Percentiles rank a stretch among this genome's conserved stretches.
Evolutionary conservation across 2,888 invertebrate genomes (phyloP).

Genomic region (Callyntrura sp.): DNA sequence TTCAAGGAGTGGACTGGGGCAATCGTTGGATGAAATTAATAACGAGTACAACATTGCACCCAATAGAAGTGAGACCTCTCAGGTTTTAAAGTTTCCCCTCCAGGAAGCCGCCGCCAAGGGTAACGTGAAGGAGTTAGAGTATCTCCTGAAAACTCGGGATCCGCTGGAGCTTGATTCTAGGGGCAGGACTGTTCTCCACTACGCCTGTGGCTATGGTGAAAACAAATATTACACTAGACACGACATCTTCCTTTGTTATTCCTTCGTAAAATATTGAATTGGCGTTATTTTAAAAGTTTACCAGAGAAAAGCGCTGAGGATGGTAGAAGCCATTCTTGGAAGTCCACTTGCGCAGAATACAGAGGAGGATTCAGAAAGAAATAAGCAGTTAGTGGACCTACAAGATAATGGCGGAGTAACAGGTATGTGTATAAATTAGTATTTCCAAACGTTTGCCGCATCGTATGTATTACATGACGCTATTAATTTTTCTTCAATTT

Average conservation of each 20-base stretch:
- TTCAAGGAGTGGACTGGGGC: too few species aligned
- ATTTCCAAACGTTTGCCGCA: too few species aligned
- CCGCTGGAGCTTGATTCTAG: not conserved
- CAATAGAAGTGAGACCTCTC: too few species aligned
- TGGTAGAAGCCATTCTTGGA: slow-evolving; percentile 64
- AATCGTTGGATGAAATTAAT: too few species aligned
- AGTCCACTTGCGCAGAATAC: slow-evolving; percentile 36
- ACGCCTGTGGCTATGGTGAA: slow-evolving; percentile 70
- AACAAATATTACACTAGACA: too few species aligned
- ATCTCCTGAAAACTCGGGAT: slow-evolving; percentile 38
- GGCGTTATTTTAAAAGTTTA: too few species aligned
- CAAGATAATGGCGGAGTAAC: slow-evolving; percentile 78
- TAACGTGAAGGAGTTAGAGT: slow-evolving; percentile 52
- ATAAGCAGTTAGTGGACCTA: slow-evolving; percentile 59
- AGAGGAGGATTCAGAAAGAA: not conserved
- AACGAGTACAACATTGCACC: too few species aligned
- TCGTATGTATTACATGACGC: too few species aligned
- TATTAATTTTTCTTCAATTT: not conserved
- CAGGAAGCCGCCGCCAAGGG: slow-evolving; percentile 69
- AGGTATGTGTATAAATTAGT: too few species aligned
- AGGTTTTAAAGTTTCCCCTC: slow-evolving; percentile 56
- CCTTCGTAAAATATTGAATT: too few species aligned
- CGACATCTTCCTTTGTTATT: too few species aligned
- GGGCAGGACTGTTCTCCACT: slow-evolving; percentile 63
- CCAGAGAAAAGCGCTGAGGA: slow-evolving; percentile 67